Evolutionary conservation across 1,140 invertebrate species (phyloP).

Genomic region (Lutraria rhynchaena): DNA sequence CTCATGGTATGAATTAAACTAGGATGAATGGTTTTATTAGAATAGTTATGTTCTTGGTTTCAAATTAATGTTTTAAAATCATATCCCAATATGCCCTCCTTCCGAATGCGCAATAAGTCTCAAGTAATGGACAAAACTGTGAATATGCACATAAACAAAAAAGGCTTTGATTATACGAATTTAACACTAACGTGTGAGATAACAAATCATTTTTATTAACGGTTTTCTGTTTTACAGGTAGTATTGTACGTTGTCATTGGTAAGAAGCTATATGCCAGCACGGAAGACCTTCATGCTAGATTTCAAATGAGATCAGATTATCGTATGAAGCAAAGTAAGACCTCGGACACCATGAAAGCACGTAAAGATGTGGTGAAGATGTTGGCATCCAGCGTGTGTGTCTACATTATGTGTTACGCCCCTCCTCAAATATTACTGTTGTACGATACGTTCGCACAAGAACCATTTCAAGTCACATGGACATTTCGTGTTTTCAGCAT

Average conservation of each 20-base stretch:
- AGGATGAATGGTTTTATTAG: no score
- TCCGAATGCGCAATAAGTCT: no score
- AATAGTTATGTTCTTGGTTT: no score
- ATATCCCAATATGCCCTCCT: no score
- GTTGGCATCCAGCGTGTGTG: conserved; percentile 80
- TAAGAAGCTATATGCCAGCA: conserved; percentile 76
- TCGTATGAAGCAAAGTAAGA: conserved; percentile 63
- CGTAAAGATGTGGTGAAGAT: conserved; percentile 81
- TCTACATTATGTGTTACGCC: conserved; percentile 81
- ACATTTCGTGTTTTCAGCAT: conserved; percentile 77
- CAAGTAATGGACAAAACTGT: no score
- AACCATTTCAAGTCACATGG: conserved; percentile 79
- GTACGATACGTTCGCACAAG: conserved; percentile 79
- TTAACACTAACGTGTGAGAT: no score
- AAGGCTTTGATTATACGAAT: no score
- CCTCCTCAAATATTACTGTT: conserved; percentile 80
- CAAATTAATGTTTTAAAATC: no score
- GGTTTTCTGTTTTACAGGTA: no score
- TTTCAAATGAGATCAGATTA: conserved; percentile 74
- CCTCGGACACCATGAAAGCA: conserved; percentile 71
- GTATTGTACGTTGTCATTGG: conserved; percentile 80
- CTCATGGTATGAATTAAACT: no score
- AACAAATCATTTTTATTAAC: no score
- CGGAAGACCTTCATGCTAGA: conserved; percentile 74
- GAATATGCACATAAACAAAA: no score